Evolutionary conservation across 2,888 invertebrate genomes (phyloP).

Genomic region (Rutpela maculata): DNA sequence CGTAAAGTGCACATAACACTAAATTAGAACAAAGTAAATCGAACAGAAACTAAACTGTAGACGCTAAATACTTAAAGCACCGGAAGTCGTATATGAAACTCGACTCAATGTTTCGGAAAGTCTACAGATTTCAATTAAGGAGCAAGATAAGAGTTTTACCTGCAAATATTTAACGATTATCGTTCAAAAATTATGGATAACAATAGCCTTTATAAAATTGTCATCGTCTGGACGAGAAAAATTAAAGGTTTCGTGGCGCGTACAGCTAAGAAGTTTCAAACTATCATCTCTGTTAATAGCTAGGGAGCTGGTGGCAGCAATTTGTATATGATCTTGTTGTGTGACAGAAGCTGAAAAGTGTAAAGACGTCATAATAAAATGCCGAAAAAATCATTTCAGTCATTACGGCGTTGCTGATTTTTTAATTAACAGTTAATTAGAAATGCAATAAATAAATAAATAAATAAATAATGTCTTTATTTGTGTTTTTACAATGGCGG

Average conservation of each 20-base stretch:
- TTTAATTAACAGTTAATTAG: too few relatives aligned
- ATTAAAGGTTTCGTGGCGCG: neutral
- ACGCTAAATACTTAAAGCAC: conserved; percentile 58
- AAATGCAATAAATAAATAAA: too few relatives aligned
- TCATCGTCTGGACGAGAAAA: conserved; percentile 53
- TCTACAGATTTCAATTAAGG: conserved; percentile 68
- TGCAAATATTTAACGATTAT: conserved; percentile 67
- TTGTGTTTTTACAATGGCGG: too few relatives aligned
- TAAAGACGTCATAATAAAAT: too few relatives aligned
- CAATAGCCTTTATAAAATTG: conserved; percentile 64
- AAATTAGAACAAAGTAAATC: conserved; percentile 49
- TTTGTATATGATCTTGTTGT: too few relatives aligned
- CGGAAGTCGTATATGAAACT: conserved; percentile 62
- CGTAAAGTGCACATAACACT: conserved; percentile 1
- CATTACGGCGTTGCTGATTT: too few relatives aligned
- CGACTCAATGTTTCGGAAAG: conserved; percentile 65
- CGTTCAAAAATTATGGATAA: conserved; percentile 62
- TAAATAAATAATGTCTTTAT: too few relatives aligned
- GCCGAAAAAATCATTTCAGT: too few relatives aligned
- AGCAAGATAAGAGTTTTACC: conserved; percentile 65
- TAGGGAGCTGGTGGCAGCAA: too few relatives aligned
- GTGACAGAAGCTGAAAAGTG: too few relatives aligned
- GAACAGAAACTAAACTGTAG: conserved; percentile 51
- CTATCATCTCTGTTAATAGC: neutral
- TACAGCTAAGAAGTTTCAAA: neutral